Base-by-base conservation (phyloP, 1,140 invertebrate genomes). In the Drosophila grimshawi region DNA sequence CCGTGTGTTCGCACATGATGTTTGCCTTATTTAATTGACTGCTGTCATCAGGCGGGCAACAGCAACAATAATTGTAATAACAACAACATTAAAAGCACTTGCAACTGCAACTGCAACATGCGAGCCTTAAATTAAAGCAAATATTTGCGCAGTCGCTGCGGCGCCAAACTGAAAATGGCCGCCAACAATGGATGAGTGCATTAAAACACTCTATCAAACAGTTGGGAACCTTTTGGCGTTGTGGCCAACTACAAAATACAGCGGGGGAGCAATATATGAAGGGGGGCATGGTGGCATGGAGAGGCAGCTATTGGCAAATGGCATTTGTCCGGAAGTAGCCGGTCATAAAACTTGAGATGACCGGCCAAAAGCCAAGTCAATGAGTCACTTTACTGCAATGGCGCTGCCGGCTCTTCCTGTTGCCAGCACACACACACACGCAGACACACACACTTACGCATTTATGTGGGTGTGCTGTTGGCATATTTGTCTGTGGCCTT, bases 101-200 rank as follows among this genome's bases (percentile, higher is more conserved):
- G 78, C 81, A 77, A 78, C 68, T 72, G 69, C 70, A 61, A 53
- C 73, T 78, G 83, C 78, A 88, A 89, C 83, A 88, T 88, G 83
- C 83, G 69, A 88, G 83, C 76, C 85, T 89, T 80, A 77, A 89
- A 88, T 88, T 88, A 88, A 88, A 83, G 80, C 77, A 88, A 89
- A 88, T 88, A 88, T 88, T 88, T 88, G 80, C 71, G 61, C 80
- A 88, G 83, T 83, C 83, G 73, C 60, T 41, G 69, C 55, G 83
- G 85, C 83, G 83, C 83, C 83, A 52, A 10, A 39, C 29, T n/a
- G 52, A 61, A 76, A 78, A 78, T 78, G 76, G 76, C 79, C 68
- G 70, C 53, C 83, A 80, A 88, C 83, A 88, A 89, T 89, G 80
- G 76, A 57, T 71, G 64, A 80, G 81, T 86, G 83, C 85, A 88